Evolutionary conservation across 1,140 invertebrate species (phyloP).

Genomic region (Melipona quadrifasciata): DNA sequence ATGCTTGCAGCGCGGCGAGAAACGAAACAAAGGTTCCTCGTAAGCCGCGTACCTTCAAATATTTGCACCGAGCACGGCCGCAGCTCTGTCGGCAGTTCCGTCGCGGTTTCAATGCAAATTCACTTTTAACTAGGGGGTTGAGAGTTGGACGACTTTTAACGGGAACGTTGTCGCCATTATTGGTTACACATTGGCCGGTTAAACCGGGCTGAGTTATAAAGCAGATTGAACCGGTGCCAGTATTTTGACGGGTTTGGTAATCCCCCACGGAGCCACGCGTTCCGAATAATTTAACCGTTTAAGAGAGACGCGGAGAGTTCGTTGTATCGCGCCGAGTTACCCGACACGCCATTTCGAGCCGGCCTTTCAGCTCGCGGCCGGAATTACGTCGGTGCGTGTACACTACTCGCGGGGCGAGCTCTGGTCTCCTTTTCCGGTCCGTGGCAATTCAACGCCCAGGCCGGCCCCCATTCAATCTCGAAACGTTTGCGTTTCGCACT

Average conservation of each 20-base stretch:
- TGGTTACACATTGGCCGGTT: constrained; percentile 1
- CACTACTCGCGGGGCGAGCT: constrained; percentile 3
- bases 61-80: neutral
- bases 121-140: neutral
- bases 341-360: neutral
- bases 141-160: neutral
- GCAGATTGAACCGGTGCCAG: neutral
- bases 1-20: neutral
- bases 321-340: neutral
- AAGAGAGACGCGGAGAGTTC: neutral
- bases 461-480: neutral
- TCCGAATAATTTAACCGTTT: constrained; percentile 4
- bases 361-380: neutral
- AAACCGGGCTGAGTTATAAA: neutral
- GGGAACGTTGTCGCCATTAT: constrained; percentile 5
- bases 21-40: neutral
- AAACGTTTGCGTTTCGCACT: constrained; percentile 8
- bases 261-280: neutral
- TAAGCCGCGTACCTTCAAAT: neutral
- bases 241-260: neutral
- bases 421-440: neutral
- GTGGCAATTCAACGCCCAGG: neutral
- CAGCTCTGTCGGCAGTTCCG: neutral
- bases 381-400: constrained; percentile 6
- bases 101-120: neutral